Evolutionary conservation across 2,113 vertebrate species (phyloP).

Genomic region (Pollachius pollachius): DNA sequence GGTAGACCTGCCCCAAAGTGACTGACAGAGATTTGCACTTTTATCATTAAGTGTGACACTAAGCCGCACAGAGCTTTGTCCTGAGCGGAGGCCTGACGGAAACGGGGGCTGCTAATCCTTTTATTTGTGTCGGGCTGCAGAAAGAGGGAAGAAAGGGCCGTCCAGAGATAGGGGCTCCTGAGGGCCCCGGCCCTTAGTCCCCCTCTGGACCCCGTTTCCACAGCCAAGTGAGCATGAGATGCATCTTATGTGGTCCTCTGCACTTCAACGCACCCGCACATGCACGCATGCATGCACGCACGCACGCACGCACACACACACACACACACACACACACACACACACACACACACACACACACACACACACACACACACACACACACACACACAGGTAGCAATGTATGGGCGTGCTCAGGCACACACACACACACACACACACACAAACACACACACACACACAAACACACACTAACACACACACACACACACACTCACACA

Average conservation of each 20-base stretch:
- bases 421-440: not conserved
- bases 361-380: not conserved
- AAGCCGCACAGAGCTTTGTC: conserved; percentile 90
- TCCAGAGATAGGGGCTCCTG: conserved; percentile 73
- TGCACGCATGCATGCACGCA: conserved; percentile 11
- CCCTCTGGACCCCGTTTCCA: conserved; percentile 64
- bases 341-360: conserved; percentile 6
- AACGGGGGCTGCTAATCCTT: conserved; percentile 97
- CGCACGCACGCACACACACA: conserved; percentile 17
- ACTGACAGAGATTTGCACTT: conserved; percentile 96
- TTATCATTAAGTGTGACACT: conserved; percentile 95
- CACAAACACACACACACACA: not conserved
- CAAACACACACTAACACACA: too few relatives aligned
- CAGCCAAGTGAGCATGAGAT: conserved; percentile 77
- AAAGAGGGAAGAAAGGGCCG: conserved; percentile 79
- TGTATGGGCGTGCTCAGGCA: not conserved
- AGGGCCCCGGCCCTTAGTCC: conserved; percentile 65
- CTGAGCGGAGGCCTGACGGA: conserved; percentile 89
- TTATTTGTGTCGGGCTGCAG: conserved; percentile 94
- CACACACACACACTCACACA: not conserved
- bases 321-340: not conserved
- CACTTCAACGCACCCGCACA: conserved; percentile 42
- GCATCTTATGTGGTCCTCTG: conserved; percentile 68
- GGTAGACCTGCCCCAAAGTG: conserved; percentile 82
- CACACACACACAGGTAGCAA: not conserved